Evolutionary conservation across 2,797 vertebrate species (phyloP).

Genomic region (Neostethus bicornis): DNA sequence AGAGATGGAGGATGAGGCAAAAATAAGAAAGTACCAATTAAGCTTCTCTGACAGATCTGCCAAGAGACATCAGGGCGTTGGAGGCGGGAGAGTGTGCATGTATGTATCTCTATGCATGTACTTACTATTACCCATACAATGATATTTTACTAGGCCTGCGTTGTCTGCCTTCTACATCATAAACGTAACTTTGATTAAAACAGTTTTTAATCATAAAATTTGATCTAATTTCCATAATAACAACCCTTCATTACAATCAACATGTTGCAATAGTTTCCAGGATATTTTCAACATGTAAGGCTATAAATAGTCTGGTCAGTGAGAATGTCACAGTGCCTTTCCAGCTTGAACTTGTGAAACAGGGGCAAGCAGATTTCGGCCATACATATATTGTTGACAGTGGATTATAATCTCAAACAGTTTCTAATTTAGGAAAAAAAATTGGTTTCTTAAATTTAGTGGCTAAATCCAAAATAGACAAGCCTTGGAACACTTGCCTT

Average conservation of each 20-base stretch:
- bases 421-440: too few relatives aligned
- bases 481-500: too few relatives aligned
- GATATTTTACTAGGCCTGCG: constrained; percentile 25
- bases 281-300: neutral
- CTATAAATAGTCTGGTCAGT: neutral
- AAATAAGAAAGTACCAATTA: constrained; percentile 70
- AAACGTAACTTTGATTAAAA: too few relatives aligned
- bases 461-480: too few relatives aligned
- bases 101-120: constrained; percentile 31
- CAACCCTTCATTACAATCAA: neutral
- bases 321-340: neutral
- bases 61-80: constrained; percentile 65
- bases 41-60: constrained; percentile 62
- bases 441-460: too few relatives aligned
- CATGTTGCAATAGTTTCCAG: neutral
- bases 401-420: too few relatives aligned
- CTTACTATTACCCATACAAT: constrained; percentile 20
- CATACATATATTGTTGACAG: too few relatives aligned
- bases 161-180: constrained; percentile 49
- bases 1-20: constrained; percentile 41
- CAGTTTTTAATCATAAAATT: too few relatives aligned
- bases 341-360: neutral
- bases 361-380: neutral
- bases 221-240: too few relatives aligned
- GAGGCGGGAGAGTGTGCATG: constrained; percentile 42